Base-by-base conservation (phyloP, 2,888 invertebrate genomes). In the Drosophila subquinaria region DNA sequence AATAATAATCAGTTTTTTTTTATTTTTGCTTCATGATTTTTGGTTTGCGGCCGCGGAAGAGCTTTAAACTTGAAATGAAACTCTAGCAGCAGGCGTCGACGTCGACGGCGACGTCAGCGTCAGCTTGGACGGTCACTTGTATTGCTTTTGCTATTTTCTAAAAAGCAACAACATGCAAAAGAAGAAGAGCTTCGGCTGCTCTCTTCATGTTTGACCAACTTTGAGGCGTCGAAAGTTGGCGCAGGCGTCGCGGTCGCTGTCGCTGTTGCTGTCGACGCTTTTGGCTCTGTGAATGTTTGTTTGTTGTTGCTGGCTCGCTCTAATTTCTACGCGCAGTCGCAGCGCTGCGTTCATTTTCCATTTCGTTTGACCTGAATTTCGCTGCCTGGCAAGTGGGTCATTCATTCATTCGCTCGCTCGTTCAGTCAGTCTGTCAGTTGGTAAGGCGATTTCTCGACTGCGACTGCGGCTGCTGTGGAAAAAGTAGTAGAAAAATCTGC, bases 281-380 rank as follows among this genome's bases (percentile, higher is more conserved):
- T 38, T 48, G 20, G 50, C 50, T 38, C 45, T n/a, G 45, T n/a
- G 13, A 20, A 9, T 36, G 53, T 35, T 1, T n/a, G n/a, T n/a
- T 33, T 48, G 51, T 45, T 40, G 55, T 47, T 43, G 59, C 66
- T 61, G 56, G 42, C 57, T 73, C 84, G 89, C 88, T 90, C 88
- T 79, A 90, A 89, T 88, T 90, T 90, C 88, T 88, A 89, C 89
- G 89, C 86, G 86, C 90, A 82, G 86, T 60, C 75, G 81, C 74
- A 59, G 63, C 53, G 62, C 74, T 51, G 66, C 76, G 64, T 79
- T 84, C 84, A 90, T 92, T 91, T 91, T 91, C 91, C 90, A 90
- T 91, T 91, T 91, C 91, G 82, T 91, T 91, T 91, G 91, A 89
- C 91, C 91, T 86, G 89, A 80, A 90, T 92, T 91, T 91, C 84